Evolutionary conservation across 2,797 vertebrate genomes (phyloP), one percentile per base, ranked within the genome.

Genomic region (Pangasius sanitwongsei): DNA sequence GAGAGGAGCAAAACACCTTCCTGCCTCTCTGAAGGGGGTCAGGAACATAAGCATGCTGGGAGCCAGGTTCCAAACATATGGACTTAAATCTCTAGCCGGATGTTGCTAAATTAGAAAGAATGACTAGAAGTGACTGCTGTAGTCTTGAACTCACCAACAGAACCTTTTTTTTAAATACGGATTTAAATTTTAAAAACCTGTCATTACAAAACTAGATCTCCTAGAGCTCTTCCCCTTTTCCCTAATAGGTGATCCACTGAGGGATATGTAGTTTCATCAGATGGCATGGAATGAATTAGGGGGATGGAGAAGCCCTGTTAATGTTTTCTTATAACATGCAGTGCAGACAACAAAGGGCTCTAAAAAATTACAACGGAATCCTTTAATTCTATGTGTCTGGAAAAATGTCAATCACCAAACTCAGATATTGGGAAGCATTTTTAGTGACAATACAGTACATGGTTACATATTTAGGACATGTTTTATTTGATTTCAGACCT

Each of bases 1-100:
- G 90, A 92, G 85, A 86, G 89, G 55, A 55, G 83, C 41, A 75
- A 88, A 84, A 83, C 77, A 85, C 63, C 90, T 93, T 93, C 92
- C 92, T 92, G 89, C 53, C 77, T 50, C 88, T 16, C 89, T 34
- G 81, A 70, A 57, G 90, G 88, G 80, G 83, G 83, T 87, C 77
- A 78, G 65, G 87, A 89, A 87, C 89, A 89, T 20, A 75, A 89
- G 85, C 90, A 88, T 89, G 87, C 90, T 90, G 90, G 87, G 86
- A 91, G 78, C 31, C 84, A 89, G 69, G 80, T 72, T 81, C 44
- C 25, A 77, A 89, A 80, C 88, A 91, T 70, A 87, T 77, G 82
- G 81, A 61, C 86, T 44, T 87, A 87, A 86, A 82, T 74, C 70
- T 88, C 50, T 57, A 55, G 57, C 61, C 48, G 86, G 86, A 89